Evolutionary conservation across 1,140 invertebrate genomes (phyloP), one percentile per base, ranked within the genome.

Genomic region (Pentalonia nigronervosa): DNA sequence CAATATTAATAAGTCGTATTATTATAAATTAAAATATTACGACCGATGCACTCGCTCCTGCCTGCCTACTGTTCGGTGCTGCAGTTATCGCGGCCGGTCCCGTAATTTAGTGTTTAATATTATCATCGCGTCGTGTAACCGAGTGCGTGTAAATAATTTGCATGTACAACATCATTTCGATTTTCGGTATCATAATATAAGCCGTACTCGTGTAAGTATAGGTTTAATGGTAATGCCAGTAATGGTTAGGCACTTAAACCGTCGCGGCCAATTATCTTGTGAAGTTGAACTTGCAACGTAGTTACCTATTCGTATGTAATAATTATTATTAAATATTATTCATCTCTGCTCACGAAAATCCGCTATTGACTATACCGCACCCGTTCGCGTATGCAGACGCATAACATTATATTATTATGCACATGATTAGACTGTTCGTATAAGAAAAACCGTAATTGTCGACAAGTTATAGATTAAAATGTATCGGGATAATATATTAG

Each of bases 1-100:
- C n/a, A n/a, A 67, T 67, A n/a, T n/a, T 67, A 67, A 67, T 67
- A n/a, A 67, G 30, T 67, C 60, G 60, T 67, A 67, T 67, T 67
- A 67, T 67, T 67, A 67, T 67, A 67, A 67, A 67, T n/a, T 67
- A 76, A 41, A 41, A 76, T n/a, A n/a, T 76, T n/a, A n/a, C 30
- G 23, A 76, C 30, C 60, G 30, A 76, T n/a, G 60, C 60, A n/a
- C n/a, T n/a, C 11, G 30, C 4, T 30, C 30, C 30, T 76, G 60
- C 30, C 30, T 76, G 60, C 30, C 30, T 76, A 76, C 21, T 53
- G 21, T 76, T 30, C 30, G n/a, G 30, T 67, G 30, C 30, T 67
- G 11, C 60, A 50, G 48, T 20, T 53, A n/a, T 76, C n/a, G 17
- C 60, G 30, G n/a, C 60, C 4, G 30, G 60, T n/a, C 30, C 30